Percentiles rank a stretch among this genome's conserved stretches.
phyloP scores from a whole-genome alignment of 1,140 invertebrate genomes.

The Drosophila suzukii region DNA sequence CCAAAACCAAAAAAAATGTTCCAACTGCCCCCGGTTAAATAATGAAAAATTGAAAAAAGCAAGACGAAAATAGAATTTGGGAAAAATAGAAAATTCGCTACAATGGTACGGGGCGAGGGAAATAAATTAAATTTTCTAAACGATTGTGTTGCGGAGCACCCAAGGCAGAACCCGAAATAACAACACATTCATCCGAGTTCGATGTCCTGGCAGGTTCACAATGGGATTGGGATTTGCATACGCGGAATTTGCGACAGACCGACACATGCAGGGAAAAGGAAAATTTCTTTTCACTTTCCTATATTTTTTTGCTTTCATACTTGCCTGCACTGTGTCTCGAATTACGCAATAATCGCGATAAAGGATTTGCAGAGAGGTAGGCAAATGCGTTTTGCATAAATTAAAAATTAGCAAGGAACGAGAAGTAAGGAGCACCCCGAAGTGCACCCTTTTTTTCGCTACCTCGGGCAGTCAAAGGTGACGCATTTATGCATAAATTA shows the following conservation, averaged over 20 bases:
- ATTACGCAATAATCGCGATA: slow-evolving; percentile 70
- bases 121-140: slow-evolving; percentile 83
- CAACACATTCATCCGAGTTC: slow-evolving; percentile 34
- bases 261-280: slow-evolving; percentile 34
- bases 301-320: slow-evolving; percentile 20
- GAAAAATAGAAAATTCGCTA: slow-evolving; percentile 70
- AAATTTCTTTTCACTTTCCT: slow-evolving; percentile 66
- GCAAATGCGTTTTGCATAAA: slow-evolving; percentile 77
- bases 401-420: slow-evolving; percentile 74
- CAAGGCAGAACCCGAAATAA: slow-evolving; percentile 38
- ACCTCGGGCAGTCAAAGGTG: slow-evolving; percentile 65
- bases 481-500: slow-evolving; percentile 83
- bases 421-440: slow-evolving; percentile 39
- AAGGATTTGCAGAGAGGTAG: slow-evolving; percentile 21
- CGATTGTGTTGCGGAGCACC: slow-evolving; percentile 63
- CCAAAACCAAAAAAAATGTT: slow-evolving; percentile 36
- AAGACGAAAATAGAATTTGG: slow-evolving; percentile 69
- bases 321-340: slow-evolving; percentile 55
- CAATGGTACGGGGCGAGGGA: slow-evolving; percentile 53
- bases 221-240: slow-evolving; percentile 81
- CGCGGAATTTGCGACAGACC: slow-evolving; percentile 55
- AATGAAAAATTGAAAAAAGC: slow-evolving; percentile 47
- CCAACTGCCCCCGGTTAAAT: slow-evolving; percentile 66
- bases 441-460: slow-evolving; percentile 25
- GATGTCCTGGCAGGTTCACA: slow-evolving; percentile 69